Evolutionary conservation across 2,888 invertebrate genomes (phyloP), one percentile per base, ranked within the genome.

Genomic region (Cephus pygmeus): DNA sequence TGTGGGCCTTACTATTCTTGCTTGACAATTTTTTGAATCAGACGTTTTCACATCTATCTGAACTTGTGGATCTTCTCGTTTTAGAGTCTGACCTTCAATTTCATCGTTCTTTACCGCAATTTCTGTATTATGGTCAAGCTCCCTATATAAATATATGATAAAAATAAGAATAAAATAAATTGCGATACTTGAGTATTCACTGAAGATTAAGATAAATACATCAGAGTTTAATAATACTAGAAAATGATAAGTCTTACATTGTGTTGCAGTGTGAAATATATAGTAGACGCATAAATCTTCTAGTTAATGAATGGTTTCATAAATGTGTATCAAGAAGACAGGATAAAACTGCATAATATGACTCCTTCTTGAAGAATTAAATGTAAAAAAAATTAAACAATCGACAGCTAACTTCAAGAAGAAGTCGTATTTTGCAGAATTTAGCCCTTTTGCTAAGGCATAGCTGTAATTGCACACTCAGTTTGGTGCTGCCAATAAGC

Each of bases 1-100:
- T 23, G 87, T 88, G 0, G 90, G 89, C 11, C 91, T 85, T 1
- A 90, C 90, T 69, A 91, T 89, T 30, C 88, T 86, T 75, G 84
- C 86, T 76, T 85, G 85, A 34, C 80, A 77, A 76, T 79, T 84
- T 77, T 83, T 85, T 0, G 83, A 74, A 84, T 84, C 85, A 0
- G 78, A 34, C 34, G 75, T 33, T 73, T 82, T 85, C 3, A 9
- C 9, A 56, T 56, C 76, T 4, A 11, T 85, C 85, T 0, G 68
- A 23, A 68, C 69, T 35, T 73, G 68, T 77, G 34, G 36, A 73
- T 35, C 40, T 68, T 75, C 36, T 12, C 71, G 71, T 71, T 71
- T 31, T 71, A 30, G 15, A 71, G 33, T 31, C 71, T 71, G 71
- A 31, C 12, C 71, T 33, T 33, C 33, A 33, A 1, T 31, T 30